Base-by-base conservation (phyloP, 2,888 invertebrate genomes). In the Apamea epomidion region DNA sequence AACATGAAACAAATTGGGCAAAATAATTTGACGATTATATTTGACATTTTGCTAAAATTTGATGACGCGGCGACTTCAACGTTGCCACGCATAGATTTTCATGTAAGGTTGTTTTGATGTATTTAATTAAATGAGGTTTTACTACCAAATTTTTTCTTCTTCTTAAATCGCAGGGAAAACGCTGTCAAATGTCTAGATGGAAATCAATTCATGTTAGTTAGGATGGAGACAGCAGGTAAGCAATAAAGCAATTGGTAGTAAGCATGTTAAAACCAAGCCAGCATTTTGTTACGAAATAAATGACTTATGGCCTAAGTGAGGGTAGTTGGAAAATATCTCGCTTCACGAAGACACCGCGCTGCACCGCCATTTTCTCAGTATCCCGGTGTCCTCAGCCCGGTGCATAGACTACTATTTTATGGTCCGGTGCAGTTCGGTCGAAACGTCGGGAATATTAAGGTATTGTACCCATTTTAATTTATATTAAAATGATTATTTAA, bases 1-100 rank as follows among this genome's bases (percentile, higher is more conserved):
- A 78, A 70, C 81, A 83, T 81, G 48, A 77, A 81, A 60, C 83
- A 84, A 84, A 82, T 82, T 37, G 84, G 84, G n/a, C 84, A 84
- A 51, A 81, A 81, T 78, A 81, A 70, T 83, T 78, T 81, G 83
- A 81, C 48, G 29, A 83, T 14, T 70, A 81, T 4, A 58, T n/a
- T 70, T 79, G 79, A 69, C 81, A 81, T 81, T 81, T 81, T 81
- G 81, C 37, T 54, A 16, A 29, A 37, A 32, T 10, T 54, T 54
- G 29, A 42, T 12, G 45, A 48, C 12, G 42, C 7, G 69, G 2
- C 10, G 18, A 42, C 32, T 37, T 37, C 1, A 58, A 21, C 62
- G 32, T n/a, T 32, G n/a, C 8, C 10, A 62, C 68, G 67, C 54
- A 67, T 14, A 80, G 51, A 79, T 80, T 37, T 67, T 51, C 12